Base-by-base conservation (phyloP, 2,888 invertebrate species). In the Ormyrus rosae region DNA sequence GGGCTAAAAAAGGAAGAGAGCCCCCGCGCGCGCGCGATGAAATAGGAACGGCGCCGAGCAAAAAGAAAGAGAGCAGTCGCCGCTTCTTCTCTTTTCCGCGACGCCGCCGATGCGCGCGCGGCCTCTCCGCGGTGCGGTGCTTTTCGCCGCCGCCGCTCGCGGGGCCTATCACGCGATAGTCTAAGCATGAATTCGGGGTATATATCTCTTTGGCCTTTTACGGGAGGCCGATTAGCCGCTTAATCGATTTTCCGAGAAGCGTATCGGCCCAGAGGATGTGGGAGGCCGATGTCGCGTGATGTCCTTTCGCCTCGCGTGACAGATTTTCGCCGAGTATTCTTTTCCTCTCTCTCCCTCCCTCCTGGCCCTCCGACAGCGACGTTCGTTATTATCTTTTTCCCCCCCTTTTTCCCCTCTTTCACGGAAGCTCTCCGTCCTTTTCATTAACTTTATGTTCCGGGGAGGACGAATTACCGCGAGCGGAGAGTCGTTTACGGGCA, bases 231-330 rank as follows among this genome's bases (percentile, higher is more conserved):
- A 77, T 81, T 77, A 77, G 71, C 50, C 82, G 77, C 48, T 75
- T 83, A 82, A 84, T 86, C 86, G 85, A 85, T 86, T 84, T 84
- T 79, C 83, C 82, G 19, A 55, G 82, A 83, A 83, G 53, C 45
- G 73, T 71, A 71, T n/a, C 55, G 56, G 64, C 10, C 34, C 34
- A 13, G 10, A 13, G 10, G n/a, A n/a, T 34, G 7, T 60, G 8
- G 68, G 6, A 34, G 34, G 50, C 5, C 6, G n/a, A 19, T 74
- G 72, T 72, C 56, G 76, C 71, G 64, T 80, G 34, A 34, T 34
- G 71, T 60, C 45, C 55, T 34, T 34, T 34, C 48, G 11, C n/a
- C 69, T 79, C 74, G 74, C 79, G 73, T 70, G 79, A 78, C 67
- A 74, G 65, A 79, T 76, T 72, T 69, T 72, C 72, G 50, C 78